These are phyloP conservation scores for Sebastes schlegelii DNA, from an alignment of 2,113 vertebrate species.

Conservation along the genomic window DNA sequence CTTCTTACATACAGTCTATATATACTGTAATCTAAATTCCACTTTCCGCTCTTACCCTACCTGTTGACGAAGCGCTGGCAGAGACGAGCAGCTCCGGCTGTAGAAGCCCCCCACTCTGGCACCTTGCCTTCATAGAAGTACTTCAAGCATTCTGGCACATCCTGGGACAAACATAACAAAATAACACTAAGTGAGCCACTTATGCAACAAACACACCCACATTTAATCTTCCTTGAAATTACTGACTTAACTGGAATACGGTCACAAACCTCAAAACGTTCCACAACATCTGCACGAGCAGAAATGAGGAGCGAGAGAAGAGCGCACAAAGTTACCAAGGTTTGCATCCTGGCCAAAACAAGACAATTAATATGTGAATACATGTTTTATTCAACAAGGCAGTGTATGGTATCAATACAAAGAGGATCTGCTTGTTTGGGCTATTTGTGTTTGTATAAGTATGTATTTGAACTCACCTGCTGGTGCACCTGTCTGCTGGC, in stretches of 20 bases:
- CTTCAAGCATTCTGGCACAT: slow-evolving; percentile 74
- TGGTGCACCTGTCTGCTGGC: slow-evolving; percentile 15
- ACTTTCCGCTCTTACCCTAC: slow-evolving; percentile 13
- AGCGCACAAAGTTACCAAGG: slow-evolving; percentile 1
- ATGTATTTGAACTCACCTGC: slow-evolving; percentile 60
- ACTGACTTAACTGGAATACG: not conserved
- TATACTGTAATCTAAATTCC: not conserved
- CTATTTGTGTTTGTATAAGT: not conserved
- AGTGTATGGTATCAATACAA: not conserved
- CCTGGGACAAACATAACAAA: slow-evolving; percentile 30
- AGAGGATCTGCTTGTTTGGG: not conserved
- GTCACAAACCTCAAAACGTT: slow-evolving; percentile 69
- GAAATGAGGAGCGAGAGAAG: slow-evolving; percentile 50
- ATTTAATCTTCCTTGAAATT: not conserved
- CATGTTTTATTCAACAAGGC: not conserved
- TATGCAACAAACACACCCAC: slow-evolving; percentile 4
- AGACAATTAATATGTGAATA: not conserved
- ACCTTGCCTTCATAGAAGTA: slow-evolving; percentile 80
- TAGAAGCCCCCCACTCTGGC: slow-evolving; percentile 68
- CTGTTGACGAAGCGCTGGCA: slow-evolving; percentile 81
- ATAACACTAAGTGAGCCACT: not conserved
- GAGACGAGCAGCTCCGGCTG: slow-evolving; percentile 52
- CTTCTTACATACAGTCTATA: too few species aligned
- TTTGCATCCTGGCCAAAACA: slow-evolving; percentile 53
- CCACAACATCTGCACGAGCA: slow-evolving; percentile 69